A percentile compares a stretch with the other conserved stretches of the same genome.
These are phyloP conservation scores for Xiphophorus hellerii DNA, from an alignment of 2,113 vertebrate genomes.

Conservation along the genomic window DNA sequence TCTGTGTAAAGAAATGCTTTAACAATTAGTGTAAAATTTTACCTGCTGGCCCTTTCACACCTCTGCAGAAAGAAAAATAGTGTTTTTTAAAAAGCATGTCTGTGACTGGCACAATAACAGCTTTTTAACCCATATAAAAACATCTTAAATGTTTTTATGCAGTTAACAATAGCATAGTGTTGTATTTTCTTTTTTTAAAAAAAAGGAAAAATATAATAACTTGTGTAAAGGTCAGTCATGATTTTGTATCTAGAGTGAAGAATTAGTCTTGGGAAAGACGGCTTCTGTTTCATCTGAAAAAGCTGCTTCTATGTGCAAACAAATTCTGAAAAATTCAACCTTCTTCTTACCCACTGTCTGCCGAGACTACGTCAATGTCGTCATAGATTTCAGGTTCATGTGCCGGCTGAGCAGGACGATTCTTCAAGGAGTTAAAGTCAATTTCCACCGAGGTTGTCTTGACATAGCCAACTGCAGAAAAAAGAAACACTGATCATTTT, in stretches of 20 bases:
- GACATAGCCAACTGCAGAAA: slow-evolving; percentile 88
- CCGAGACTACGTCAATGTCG: slow-evolving; percentile 85
- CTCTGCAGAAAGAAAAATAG: slow-evolving; percentile 68
- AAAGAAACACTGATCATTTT: neutral
- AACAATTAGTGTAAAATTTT: slow-evolving; percentile 25
- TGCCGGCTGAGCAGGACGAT: slow-evolving; percentile 21
- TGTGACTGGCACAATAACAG: neutral
- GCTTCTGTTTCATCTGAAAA: neutral
- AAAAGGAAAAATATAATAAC: neutral
- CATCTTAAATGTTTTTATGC: neutral
- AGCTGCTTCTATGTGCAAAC: neutral
- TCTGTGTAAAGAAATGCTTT: neutral
- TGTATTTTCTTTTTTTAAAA: no score
- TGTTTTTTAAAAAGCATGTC: neutral
- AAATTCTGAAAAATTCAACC: neutral
- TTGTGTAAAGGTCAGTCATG: neutral
- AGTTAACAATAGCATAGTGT: neutral
- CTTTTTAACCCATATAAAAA: neutral
- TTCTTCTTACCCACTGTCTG: slow-evolving; percentile 69
- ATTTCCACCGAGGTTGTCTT: slow-evolving; percentile 89
- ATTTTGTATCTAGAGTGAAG: neutral
- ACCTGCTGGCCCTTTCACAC: slow-evolving; percentile 78
- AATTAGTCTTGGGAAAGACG: neutral
- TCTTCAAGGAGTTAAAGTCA: slow-evolving; percentile 88
- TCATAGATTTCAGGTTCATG: slow-evolving; percentile 89